A percentile compares a stretch with the other conserved stretches of the same genome.
These are phyloP conservation scores for Anoncus sp. DNA, from an alignment of 2,888 invertebrate genomes.

Conservation along the genomic window DNA sequence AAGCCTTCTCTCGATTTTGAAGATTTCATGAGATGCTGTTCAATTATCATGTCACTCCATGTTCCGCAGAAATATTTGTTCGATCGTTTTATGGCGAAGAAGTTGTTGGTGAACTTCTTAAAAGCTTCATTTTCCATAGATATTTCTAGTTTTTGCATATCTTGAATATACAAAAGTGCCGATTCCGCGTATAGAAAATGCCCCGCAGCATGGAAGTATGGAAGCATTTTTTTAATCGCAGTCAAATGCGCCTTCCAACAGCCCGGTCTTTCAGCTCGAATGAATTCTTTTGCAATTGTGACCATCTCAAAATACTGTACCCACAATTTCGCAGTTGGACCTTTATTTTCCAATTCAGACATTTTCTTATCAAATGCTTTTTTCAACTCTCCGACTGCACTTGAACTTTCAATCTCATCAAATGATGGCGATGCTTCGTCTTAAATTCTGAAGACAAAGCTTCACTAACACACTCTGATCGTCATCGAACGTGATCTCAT, in stretches of 20 bases:
- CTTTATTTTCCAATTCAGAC: no score
- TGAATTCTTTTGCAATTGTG: no score
- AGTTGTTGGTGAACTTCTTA: conserved; percentile 56
- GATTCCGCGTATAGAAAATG: conserved; percentile 59
- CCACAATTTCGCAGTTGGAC: no score
- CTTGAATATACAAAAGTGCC: conserved; percentile 59
- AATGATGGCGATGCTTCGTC: no score
- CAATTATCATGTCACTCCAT: conserved; percentile 51
- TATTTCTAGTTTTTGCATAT: conserved; percentile 58
- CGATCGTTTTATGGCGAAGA: conserved; percentile 60
- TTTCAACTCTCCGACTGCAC: no score
- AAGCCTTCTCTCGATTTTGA: conserved; percentile 32
- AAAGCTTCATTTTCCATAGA: conserved; percentile 59
- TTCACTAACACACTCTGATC: no score
- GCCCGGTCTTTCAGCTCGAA: no score
- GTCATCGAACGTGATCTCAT: no score
- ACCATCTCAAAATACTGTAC: no score
- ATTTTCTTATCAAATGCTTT: no score
- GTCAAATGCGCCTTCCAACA: conserved; percentile 3
- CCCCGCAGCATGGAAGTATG: conserved; percentile 69
- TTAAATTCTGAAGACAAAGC: no score
- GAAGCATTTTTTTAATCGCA: conserved; percentile 63
- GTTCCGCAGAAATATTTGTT: conserved; percentile 66
- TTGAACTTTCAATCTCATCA: no score
- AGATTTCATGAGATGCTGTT: conserved; percentile 15